Evolutionary conservation across 2,113 vertebrate species (phyloP), one percentile per base, ranked within the genome.

Genomic region (Aphyosemion australe): DNA sequence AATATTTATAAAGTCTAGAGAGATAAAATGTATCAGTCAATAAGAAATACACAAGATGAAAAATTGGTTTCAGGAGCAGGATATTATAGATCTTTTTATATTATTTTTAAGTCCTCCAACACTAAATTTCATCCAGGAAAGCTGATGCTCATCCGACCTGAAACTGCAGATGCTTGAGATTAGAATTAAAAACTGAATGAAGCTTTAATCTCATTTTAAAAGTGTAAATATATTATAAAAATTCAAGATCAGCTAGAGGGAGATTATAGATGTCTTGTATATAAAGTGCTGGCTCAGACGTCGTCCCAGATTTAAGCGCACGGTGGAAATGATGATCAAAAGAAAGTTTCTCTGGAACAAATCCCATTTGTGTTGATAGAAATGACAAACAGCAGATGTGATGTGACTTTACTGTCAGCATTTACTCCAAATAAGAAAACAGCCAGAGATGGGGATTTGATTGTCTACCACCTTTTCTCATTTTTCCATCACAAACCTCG

Each of bases 1-100:
- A n/a, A n/a, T n/a, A 16, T n/a, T 47, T 16, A n/a, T 14, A 18
- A 16, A n/a, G 45, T 16, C 15, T 18, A 16, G 16, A 47, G 1
- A 47, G 26, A 26, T 26, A 1, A 7, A 47, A n/a, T 69, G 54
- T 72, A 42, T 67, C 61, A 39, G 56, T 70, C 87, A 68, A 88
- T 90, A 80, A 88, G 90, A 80, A 90, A 91, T 90, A 85, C 89
- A 8, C 26, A 26, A 26, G 26, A 37, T 8, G 34, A 37, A 37
- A 32, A 37, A 8, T 1, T 8, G 34, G 34, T 37, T 37, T 37
- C 34, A 37, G 34, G 6, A 37, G 34, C 1, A 37, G 34, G 34
- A 8, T 37, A 37, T 37, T 37, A 37, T 26, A 26, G 26, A 26
- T 26, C 5, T 26, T 26, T 26, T 26, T 2, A 37, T 37, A 37